Evolutionary conservation across 2,113 vertebrate genomes (phyloP).

Genomic region (Urocolius indicus): DNA sequence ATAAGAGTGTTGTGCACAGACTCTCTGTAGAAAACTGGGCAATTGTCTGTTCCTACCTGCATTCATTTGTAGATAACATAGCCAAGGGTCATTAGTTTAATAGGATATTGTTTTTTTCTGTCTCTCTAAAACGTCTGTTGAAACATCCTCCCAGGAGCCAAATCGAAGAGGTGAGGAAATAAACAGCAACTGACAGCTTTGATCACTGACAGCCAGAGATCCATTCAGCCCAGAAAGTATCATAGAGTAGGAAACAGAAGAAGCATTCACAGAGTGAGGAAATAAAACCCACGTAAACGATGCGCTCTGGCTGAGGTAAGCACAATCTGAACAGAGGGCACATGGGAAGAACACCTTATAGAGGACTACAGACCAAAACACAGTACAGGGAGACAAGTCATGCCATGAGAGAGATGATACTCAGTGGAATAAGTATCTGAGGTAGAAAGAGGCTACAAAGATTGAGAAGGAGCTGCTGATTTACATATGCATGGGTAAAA

Average conservation of each 20-base stretch:
- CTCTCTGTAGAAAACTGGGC: conserved; percentile 4
- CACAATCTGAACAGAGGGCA: neutral
- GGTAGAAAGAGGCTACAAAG: neutral
- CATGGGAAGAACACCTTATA: neutral
- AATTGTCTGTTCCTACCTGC: conserved; percentile 55
- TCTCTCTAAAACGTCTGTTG: conserved; percentile 78
- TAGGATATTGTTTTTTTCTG: conserved; percentile 77
- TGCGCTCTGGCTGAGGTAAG: neutral
- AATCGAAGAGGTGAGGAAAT: conserved; percentile 77
- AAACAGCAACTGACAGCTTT: conserved; percentile 77
- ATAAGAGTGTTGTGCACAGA: neutral
- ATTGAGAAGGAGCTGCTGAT: neutral
- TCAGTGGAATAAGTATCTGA: neutral
- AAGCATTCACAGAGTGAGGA: neutral
- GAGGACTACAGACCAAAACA: neutral
- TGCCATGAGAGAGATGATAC: neutral
- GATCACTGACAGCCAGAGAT: conserved; percentile 69
- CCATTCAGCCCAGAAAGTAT: conserved; percentile 30
- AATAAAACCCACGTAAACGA: neutral
- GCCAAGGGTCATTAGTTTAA: conserved; percentile 82
- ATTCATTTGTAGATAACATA: conserved; percentile 49
- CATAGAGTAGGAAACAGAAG: neutral
- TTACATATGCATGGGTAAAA: neutral
- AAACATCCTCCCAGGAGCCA: conserved; percentile 78
- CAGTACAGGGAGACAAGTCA: neutral